Conservation (phyloP, 2,797 vertebrate species). For the Cichlasoma orientale region DNA sequence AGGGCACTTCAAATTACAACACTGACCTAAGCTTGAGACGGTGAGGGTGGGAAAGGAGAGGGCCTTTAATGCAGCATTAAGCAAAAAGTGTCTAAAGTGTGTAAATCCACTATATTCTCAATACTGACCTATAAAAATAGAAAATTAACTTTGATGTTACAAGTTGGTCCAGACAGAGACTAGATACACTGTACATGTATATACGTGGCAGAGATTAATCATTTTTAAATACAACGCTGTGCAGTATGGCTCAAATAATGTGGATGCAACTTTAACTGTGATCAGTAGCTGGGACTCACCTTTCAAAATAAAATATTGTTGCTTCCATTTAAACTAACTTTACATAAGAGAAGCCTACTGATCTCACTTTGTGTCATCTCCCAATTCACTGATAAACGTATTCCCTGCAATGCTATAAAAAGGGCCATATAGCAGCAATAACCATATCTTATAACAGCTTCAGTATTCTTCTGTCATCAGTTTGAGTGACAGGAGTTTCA, state of each 20-base stretch:
- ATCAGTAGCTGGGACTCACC: conserved; percentile 4
- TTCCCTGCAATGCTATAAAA: neutral
- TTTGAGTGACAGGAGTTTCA: neutral
- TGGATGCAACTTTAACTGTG: conserved; percentile 12
- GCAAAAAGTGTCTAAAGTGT: neutral
- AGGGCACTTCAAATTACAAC: neutral
- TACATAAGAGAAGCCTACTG: neutral
- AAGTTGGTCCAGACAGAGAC: conserved; percentile 6
- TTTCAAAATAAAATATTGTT: neutral
- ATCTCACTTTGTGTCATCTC: neutral
- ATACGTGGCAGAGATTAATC: conserved; percentile 6
- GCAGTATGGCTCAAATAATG: conserved; percentile 12
- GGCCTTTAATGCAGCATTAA: conserved; percentile 1
- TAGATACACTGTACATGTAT: conserved; percentile 1
- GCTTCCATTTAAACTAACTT: conserved; percentile 5
- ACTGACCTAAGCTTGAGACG: neutral
- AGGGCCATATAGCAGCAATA: neutral
- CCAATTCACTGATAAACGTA: neutral
- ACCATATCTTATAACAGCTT: neutral
- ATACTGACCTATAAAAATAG: conserved; percentile 42
- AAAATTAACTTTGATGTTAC: conserved; percentile 28
- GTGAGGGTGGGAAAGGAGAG: neutral
- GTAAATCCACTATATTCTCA: conserved; percentile 2
- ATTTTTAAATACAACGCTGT: neutral
- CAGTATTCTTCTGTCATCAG: neutral